Conservation (phyloP, 1,140 invertebrate species). For the Papilio machaon region DNA sequence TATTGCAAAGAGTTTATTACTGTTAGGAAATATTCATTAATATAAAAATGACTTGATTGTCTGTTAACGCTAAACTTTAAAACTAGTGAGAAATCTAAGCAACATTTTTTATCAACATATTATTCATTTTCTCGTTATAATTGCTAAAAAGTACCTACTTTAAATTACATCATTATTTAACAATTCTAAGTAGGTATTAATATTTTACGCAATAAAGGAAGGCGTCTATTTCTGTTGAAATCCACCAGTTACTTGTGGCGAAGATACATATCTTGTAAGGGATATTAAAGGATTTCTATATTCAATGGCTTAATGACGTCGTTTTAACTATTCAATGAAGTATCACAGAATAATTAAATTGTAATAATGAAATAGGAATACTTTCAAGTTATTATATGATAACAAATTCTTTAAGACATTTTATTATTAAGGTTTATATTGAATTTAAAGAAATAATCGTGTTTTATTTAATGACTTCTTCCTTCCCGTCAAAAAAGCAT, state of each 20-base stretch:
- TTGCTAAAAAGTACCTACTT: too few species aligned
- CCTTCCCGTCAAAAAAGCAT: too few species aligned
- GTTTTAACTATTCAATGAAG: neutral
- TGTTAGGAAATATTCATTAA: too few species aligned
- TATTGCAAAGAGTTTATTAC: neutral
- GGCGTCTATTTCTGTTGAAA: slow-evolving; percentile 2
- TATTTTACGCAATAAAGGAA: neutral
- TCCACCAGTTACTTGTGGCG: neutral
- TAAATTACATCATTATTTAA: slow-evolving; percentile 2
- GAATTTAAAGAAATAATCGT: too few species aligned
- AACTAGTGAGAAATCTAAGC: too few species aligned
- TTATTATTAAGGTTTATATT: too few species aligned
- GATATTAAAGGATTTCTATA: slow-evolving; percentile 15
- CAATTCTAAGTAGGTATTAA: neutral
- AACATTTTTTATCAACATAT: too few species aligned
- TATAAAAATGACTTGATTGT: too few species aligned
- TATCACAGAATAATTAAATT: neutral
- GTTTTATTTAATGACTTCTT: too few species aligned
- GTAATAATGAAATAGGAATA: neutral
- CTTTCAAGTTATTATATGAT: neutral
- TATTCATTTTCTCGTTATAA: too few species aligned
- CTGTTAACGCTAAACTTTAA: too few species aligned
- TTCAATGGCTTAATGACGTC: slow-evolving; percentile 1
- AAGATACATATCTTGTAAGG: slow-evolving; percentile 19
- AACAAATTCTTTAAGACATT: too few species aligned